Base-by-base conservation (phyloP, 92 coral and sea anemone genomes). In the Galaxea fascicularis region DNA sequence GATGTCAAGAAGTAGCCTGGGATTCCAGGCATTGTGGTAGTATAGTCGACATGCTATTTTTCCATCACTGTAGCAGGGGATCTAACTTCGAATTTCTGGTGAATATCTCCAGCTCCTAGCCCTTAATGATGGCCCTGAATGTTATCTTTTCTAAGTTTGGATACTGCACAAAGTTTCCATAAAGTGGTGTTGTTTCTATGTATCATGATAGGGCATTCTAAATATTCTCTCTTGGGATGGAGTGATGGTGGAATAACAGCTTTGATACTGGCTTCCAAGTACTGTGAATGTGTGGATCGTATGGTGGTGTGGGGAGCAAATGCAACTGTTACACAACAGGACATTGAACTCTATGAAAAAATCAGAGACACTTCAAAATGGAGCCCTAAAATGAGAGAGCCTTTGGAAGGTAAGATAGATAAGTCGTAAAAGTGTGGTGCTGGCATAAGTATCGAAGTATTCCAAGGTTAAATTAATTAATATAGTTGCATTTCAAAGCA, bases 301-400 rank as follows among this genome's bases (percentile, higher is more conserved):
- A n/a, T 96, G 91, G 98, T 96, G 41, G 94, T 96, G n/a, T 96
- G 99, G 99, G 99, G 99, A 10, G 85, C 98, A 18, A 96, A 96
- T 77, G 91, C 97, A 18, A 92, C 85, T 17, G 97, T 94, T n/a
- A 92, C 99, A 16, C 44, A 91, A 54, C 75, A 92, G 73, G 99
- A 96, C 77, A 31, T 96, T 56, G 92, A 92, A 20, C 83, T 96
- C 75, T 91, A 88, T 82, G 99, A 94, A 57, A 88, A 86, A 71
- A 76, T 91, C 68, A 87, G 97, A 74, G 99, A 96, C 87, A 83
- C 85, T 7, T 91, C 95, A 74, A 89, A 92, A 75, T 96, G 99
- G 99, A 94, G 90, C 82, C 93, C 95, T 45, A 94, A 77, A 76
- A 96, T 96, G 99, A 92, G 93, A 85, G 92, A 89, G 29, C 99